Conservation (phyloP, 1,140 invertebrate genomes). For the Drosophila saltans region DNA sequence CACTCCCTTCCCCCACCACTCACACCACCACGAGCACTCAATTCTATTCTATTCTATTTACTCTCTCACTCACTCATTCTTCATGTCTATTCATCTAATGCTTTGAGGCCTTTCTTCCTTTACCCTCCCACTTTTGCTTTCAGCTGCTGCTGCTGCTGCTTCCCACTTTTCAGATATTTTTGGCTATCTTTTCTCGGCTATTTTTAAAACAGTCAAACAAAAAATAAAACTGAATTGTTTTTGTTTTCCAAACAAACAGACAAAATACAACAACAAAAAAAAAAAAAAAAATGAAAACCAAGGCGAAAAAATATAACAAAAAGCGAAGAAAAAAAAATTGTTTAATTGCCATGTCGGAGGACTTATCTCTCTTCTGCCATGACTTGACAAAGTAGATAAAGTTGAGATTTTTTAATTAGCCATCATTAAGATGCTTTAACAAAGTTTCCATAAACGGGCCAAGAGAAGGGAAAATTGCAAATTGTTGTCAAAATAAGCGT, state of each 20-base stretch:
- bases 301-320: slow-evolving; percentile 19
- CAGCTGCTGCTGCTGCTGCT: slow-evolving; percentile 60
- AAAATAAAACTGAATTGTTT: slow-evolving; percentile 44
- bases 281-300: slow-evolving; percentile 22
- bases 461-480: slow-evolving; percentile 44
- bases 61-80: slow-evolving; percentile 3
- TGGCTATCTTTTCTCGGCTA: slow-evolving; percentile 56
- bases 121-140: slow-evolving; percentile 64
- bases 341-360: slow-evolving; percentile 64
- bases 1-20: background rate
- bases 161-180: slow-evolving; percentile 71
- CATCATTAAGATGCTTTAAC: slow-evolving; percentile 59
- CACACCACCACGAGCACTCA: no score
- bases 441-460: slow-evolving; percentile 22
- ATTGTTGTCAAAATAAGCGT: slow-evolving; percentile 77
- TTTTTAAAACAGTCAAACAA: slow-evolving; percentile 53
- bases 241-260: slow-evolving; percentile 69
- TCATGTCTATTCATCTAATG: slow-evolving; percentile 40
- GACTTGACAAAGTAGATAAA: slow-evolving; percentile 49
- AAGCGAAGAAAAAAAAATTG: slow-evolving; percentile 51
- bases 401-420: slow-evolving; percentile 73
- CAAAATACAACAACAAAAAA: slow-evolving; percentile 39
- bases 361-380: slow-evolving; percentile 50
- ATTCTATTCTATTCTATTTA: no score
- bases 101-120: slow-evolving; percentile 19